Base-by-base conservation (phyloP, 2,888 invertebrate species). In the Lasius platythorax region DNA sequence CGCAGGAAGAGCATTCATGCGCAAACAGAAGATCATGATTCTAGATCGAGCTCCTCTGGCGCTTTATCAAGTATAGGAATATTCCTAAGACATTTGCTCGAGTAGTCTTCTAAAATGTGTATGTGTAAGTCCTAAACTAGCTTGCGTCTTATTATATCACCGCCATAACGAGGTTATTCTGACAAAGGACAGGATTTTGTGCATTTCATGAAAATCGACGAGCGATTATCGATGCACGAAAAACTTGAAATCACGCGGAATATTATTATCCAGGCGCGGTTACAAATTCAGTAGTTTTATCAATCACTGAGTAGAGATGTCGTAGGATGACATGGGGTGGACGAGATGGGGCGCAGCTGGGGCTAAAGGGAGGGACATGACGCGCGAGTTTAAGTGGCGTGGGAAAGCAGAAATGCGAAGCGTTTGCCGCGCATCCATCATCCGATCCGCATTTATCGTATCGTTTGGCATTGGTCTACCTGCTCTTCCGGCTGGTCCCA, bases 301-400 rank as follows among this genome's bases (percentile, higher is more conserved):
- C 85, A 83, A 88, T 89, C 88, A 86, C 56, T 46, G 78, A 73
- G 85, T 83, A 75, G 85, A 87, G 74, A 90, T 85, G 88, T 85
- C 88, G 83, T 63, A 67, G 74, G 53, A 70, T 61, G 75, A 64
- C 50, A 76, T 30, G 50, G 67, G 28, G 23, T 15, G 18, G 40
- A 9, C 72, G 73, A 37, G 63, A 56, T 33, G 40, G 40, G 12
- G 53, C 82, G 40, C 56, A 43, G 23, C 64, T 81, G 46, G 33
- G 18, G 5, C 72, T 37, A 33, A 18, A 8, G 4, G n/a, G 67
- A 67, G 74, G 70, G 87, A 66, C 83, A 56, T 28, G 75, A 23
- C 79, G n/a, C 84, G 46, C 81, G 87, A 85, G 83, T 87, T 91
- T 92, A 92, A 92, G 92, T 92, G 92, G 92, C 89, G 92, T 92